Percentiles rank a stretch among this genome's conserved stretches.
phyloP scores from a whole-genome alignment of 2,888 invertebrate species.

The Zaprionus lineosus region DNA sequence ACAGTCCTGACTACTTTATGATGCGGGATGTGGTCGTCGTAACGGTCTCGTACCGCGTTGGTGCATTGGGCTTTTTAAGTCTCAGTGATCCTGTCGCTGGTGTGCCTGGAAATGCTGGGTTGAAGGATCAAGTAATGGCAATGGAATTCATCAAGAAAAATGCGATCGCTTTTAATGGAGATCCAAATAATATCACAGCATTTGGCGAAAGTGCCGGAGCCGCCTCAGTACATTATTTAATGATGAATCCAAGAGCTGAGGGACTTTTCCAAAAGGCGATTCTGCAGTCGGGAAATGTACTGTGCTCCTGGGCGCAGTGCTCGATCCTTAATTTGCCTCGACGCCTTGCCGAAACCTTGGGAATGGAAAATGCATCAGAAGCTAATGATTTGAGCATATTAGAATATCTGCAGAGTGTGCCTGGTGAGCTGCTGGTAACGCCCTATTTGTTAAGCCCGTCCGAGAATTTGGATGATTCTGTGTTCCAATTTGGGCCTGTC shows the following conservation, averaged over 20 bases:
- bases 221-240: slow-evolving; percentile 82
- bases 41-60: slow-evolving; percentile 83
- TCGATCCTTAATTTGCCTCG: slow-evolving; percentile 57
- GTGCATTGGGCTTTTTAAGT: slow-evolving; percentile 83
- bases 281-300: slow-evolving; percentile 77
- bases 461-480: slow-evolving; percentile 68
- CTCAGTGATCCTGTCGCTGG: slow-evolving; percentile 81
- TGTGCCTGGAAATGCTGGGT: slow-evolving; percentile 84
- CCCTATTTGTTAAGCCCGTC: slow-evolving; percentile 70
- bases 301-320: slow-evolving; percentile 75
- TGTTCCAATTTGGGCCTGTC: slow-evolving; percentile 80
- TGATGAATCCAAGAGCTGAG: slow-evolving; percentile 82
- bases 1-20: slow-evolving; percentile 83
- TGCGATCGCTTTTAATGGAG: slow-evolving; percentile 83
- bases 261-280: slow-evolving; percentile 81
- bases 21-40: slow-evolving; percentile 83
- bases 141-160: slow-evolving; percentile 84
- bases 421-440: slow-evolving; percentile 56
- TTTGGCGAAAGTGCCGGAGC: slow-evolving; percentile 84
- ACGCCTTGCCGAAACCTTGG: slow-evolving; percentile 71
- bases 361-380: slow-evolving; percentile 63
- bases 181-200: slow-evolving; percentile 83
- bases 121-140: slow-evolving; percentile 84
- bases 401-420: slow-evolving; percentile 55
- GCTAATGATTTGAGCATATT: slow-evolving; percentile 63